phyloP scores from a whole-genome alignment of 2,113 vertebrate genomes.

The Rhinoptilus africanus region DNA sequence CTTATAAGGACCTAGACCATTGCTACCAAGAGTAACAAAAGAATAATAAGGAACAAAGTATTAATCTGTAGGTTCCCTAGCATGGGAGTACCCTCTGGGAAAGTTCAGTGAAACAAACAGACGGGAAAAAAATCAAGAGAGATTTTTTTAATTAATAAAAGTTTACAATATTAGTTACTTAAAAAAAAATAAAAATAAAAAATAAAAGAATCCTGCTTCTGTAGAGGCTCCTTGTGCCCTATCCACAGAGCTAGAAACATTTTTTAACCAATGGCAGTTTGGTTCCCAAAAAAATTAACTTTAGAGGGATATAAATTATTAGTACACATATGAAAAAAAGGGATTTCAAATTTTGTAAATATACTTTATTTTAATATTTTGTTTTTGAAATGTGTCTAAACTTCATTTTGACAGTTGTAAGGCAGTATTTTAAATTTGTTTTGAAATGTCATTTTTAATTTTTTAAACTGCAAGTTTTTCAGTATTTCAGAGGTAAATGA shows the following conservation, averaged over 20 bases:
- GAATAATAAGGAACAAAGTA: not conserved
- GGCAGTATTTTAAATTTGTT: not conserved
- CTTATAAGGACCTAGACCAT: not conserved
- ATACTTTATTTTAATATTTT: not conserved
- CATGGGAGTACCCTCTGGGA: not conserved
- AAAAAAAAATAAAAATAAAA: not conserved
- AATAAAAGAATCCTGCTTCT: not conserved
- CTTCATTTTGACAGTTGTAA: not conserved
- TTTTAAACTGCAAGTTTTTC: not conserved
- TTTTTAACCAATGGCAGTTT: not conserved
- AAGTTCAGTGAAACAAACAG: not conserved
- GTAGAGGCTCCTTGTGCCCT: not conserved
- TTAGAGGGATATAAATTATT: not conserved
- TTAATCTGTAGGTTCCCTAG: not conserved
- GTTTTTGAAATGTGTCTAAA: not conserved
- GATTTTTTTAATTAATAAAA: not conserved
- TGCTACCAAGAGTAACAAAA: not conserved
- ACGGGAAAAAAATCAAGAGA: not conserved
- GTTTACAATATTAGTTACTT: not conserved
- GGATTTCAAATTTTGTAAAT: not conserved
- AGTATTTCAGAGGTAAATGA: not conserved
- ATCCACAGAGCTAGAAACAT: accelerated
- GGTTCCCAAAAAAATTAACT: not conserved
- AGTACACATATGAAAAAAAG: not conserved
- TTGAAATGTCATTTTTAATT: not conserved